Base-by-base conservation (phyloP, 2,797 vertebrate genomes). In the Centropyge bicolor region DNA sequence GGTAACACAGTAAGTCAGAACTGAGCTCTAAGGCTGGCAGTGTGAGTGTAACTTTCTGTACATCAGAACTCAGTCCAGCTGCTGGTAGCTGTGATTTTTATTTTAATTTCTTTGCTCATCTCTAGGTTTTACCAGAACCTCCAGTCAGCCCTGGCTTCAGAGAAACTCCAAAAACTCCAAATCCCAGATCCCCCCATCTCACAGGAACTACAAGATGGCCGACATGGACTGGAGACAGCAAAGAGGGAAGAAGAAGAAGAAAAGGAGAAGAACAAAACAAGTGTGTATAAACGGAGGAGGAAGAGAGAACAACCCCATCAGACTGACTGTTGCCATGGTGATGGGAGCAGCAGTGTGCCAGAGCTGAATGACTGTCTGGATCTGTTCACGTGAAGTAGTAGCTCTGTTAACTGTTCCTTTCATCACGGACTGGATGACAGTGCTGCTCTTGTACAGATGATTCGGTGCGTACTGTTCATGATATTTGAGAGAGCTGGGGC, bases 61-160 rank as follows among this genome's bases (percentile, higher is more conserved):
- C 17, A 7, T 27, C 11, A 13, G 7, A 16, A n/a, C 20, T 62
- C 1, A 45, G 36, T 40, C 6, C 20, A 20, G 65, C 46, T 20
- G n/a, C 52, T 20, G 8, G 12, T 0, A 48, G 27, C n/a, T 55
- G 6, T 14, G n/a, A 52, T 38, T 57, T 35, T 3, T 24, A 2
- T 27, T 5, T 24, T 31, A 6, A 19, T 17, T 36, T 12, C 11
- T 45, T 43, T 55, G 11, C 0, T 55, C 35, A 3, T 64, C 9
- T 57, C 11, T 75, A 94, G 93, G 72, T 92, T 93, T 51, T 82
- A 89, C 70, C 76, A 85, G 74, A 91, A 86, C 64, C 83, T 94
- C 8, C 88, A 81, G 68, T 41, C 78, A 10, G 84, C 84, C 6
- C 48, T 93, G 64, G 12, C 54, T 0, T 8, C 66, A 48, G 64